A percentile compares a stretch with the other conserved stretches of the same genome.
Evolutionary conservation across 64 coral and sea anemone species (phyloP).

Genomic region (Pocillopora verrucosa): DNA sequence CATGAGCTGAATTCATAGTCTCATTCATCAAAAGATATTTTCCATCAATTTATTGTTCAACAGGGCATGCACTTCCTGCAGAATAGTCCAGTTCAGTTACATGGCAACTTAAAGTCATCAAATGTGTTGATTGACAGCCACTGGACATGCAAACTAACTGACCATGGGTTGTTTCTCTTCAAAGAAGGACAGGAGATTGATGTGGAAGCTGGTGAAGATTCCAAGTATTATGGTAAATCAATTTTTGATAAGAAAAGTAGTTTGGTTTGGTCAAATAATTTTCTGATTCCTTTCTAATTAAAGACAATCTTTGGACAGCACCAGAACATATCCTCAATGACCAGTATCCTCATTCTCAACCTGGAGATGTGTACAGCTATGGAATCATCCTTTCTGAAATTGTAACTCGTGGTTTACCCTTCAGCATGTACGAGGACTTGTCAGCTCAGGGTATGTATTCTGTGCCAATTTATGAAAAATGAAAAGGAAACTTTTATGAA

Average conservation of each 20-base stretch:
- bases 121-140: conserved; percentile 89
- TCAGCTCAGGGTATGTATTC: conserved; percentile 35
- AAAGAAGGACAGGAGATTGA: conserved; percentile 71
- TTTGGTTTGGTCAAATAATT: background rate
- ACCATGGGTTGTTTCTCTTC: conserved; percentile 69
- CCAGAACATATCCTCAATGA: conserved; percentile 77
- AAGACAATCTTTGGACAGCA: conserved; percentile 80
- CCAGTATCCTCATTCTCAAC: conserved; percentile 35
- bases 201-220: conserved; percentile 67
- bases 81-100: conserved; percentile 59
- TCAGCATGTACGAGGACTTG: conserved; percentile 76
- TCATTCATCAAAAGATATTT: background rate
- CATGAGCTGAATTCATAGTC: background rate
- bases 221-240: conserved; percentile 67
- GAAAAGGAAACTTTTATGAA: no score
- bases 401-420: conserved; percentile 73
- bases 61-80: conserved; percentile 78
- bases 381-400: conserved; percentile 81
- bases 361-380: conserved; percentile 82
- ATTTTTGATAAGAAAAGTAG: background rate
- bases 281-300: conserved; percentile 4
- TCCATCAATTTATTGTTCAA: background rate
- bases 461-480: background rate
- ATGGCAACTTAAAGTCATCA: conserved; percentile 91
- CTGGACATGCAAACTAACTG: conserved; percentile 93